These are phyloP conservation scores for Drosophila meridiana DNA, from an alignment of 2,888 invertebrate species.

Conservation along the genomic window DNA sequence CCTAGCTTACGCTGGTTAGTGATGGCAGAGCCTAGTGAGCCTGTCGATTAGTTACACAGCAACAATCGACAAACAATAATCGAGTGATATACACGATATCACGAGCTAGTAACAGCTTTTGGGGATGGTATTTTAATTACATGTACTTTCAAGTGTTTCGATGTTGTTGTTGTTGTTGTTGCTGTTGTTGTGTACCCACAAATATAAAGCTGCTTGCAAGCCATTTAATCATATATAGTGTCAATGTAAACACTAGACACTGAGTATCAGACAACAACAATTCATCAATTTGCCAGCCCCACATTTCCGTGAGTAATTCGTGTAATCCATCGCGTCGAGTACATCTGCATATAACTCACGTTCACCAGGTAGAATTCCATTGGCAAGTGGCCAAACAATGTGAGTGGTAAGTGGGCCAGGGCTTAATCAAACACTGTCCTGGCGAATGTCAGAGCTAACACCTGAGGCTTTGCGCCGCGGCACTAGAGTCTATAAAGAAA, in stretches of 20 bases:
- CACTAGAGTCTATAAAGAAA: not conserved
- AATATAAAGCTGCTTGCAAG: conserved; percentile 23
- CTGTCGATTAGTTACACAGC: conserved; percentile 1
- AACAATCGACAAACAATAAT: conserved; percentile 4
- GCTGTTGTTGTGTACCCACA: conserved; percentile 25
- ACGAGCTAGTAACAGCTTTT: conserved; percentile 20
- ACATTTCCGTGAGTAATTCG: conserved; percentile 6
- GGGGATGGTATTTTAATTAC: conserved; percentile 68
- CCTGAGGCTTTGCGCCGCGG: not conserved
- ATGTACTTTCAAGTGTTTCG: conserved; percentile 50
- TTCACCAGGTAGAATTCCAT: conserved; percentile 49
- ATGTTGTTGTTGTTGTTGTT: not conserved
- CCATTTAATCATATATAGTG: conserved; percentile 26
- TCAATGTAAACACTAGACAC: conserved; percentile 29
- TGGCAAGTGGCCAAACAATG: conserved; percentile 31
- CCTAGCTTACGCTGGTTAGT: conserved; percentile 1
- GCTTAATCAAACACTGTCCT: not conserved
- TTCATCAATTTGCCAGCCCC: conserved; percentile 8
- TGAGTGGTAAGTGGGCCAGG: conserved; percentile 5
- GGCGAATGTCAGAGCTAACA: conserved; percentile 11
- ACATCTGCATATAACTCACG: conserved; percentile 42
- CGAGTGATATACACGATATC: conserved; percentile 4
- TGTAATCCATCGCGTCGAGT: conserved; percentile 29
- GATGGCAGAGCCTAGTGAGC: not conserved
- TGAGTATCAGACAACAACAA: conserved; percentile 24